A percentile compares a stretch with the other conserved stretches of the same genome.
phyloP scores from a whole-genome alignment of 2,888 invertebrate species.

The Pterostichus madidus region DNA sequence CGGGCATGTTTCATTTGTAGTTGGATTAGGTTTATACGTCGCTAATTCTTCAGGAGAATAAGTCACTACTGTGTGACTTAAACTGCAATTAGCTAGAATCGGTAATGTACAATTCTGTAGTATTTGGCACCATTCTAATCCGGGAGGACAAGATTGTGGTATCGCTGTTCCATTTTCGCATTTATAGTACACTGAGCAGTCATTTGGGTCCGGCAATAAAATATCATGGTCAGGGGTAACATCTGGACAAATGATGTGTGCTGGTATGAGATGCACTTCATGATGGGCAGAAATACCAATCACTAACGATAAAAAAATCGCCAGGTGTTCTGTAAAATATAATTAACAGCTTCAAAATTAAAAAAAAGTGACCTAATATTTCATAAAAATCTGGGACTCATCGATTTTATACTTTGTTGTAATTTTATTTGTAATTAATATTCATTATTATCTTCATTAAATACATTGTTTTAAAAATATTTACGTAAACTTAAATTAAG shows the following conservation, averaged over 20 bases:
- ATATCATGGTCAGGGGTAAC: slow-evolving; percentile 35
- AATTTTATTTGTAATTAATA: too few relatives aligned
- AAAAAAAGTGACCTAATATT: not conserved
- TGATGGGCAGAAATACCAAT: slow-evolving; percentile 22
- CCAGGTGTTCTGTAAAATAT: slow-evolving; percentile 29
- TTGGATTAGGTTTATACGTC: not conserved
- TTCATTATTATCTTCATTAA: too few relatives aligned
- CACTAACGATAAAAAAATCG: slow-evolving; percentile 4
- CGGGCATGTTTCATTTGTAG: slow-evolving; percentile 5
- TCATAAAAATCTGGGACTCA: too few relatives aligned
- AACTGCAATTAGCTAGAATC: slow-evolving; percentile 49
- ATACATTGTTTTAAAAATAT: too few relatives aligned
- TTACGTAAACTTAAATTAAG: too few relatives aligned
- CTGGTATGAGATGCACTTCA: slow-evolving; percentile 51
- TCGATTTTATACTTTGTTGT: too few relatives aligned
- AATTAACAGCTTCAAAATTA: not conserved
- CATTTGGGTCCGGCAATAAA: slow-evolving; percentile 39
- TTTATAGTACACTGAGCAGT: slow-evolving; percentile 39
- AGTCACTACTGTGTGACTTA: slow-evolving; percentile 37
- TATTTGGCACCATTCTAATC: slow-evolving; percentile 53
- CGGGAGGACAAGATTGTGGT: slow-evolving; percentile 22
- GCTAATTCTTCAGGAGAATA: slow-evolving; percentile 52
- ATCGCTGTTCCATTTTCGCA: slow-evolving; percentile 30
- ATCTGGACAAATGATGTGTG: slow-evolving; percentile 54
- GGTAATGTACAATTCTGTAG: slow-evolving; percentile 48